A percentile compares a stretch with the other conserved stretches of the same genome.
These are phyloP conservation scores for Spisula subtruncata DNA, from an alignment of 2,888 invertebrate species.

Conservation along the genomic window DNA sequence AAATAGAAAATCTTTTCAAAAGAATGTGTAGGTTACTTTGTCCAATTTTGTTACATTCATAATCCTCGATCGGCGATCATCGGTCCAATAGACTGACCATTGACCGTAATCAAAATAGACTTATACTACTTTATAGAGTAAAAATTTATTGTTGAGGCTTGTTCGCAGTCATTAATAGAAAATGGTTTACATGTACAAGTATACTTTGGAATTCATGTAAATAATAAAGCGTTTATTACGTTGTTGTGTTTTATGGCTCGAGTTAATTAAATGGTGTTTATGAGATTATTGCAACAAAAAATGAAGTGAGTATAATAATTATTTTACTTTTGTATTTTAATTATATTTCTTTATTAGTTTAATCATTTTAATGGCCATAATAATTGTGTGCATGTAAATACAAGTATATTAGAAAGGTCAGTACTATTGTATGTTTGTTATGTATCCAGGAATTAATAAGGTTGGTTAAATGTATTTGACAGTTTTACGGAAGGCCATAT, in stretches of 20 bases:
- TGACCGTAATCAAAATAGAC: constrained; percentile 24
- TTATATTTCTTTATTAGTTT: background rate
- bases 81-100: constrained; percentile 11
- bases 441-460: no score
- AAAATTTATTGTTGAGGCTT: background rate
- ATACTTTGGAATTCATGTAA: background rate
- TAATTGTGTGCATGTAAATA: no score
- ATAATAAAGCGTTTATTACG: no score
- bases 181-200: no score
- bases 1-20: background rate
- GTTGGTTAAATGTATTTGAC: no score
- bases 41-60: constrained; percentile 39
- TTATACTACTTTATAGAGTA: background rate
- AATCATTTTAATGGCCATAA: background rate
- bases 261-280: background rate
- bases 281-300: background rate
- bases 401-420: no score
- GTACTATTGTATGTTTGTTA: no score
- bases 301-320: constrained; percentile 32
- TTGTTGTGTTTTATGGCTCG: background rate
- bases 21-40: background rate
- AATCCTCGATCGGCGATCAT: constrained; percentile 29
- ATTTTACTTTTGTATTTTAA: background rate
- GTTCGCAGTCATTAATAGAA: background rate
- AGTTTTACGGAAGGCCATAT: no score